Evolutionary conservation across 2,888 invertebrate species (phyloP).

Genomic region (Agonum fuliginosum): DNA sequence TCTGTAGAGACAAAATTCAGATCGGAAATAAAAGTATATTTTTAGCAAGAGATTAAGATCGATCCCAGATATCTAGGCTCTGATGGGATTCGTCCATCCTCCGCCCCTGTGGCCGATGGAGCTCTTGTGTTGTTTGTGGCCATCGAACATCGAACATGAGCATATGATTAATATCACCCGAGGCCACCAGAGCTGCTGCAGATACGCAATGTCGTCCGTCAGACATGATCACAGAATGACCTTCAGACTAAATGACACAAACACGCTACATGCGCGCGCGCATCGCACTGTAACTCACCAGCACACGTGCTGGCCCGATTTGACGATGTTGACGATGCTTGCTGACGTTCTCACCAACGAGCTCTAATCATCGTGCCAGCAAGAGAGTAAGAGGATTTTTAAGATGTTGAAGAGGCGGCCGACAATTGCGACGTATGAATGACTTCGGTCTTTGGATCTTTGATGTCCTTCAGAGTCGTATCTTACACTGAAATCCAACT

Average conservation of each 20-base stretch:
- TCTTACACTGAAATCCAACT: too few relatives aligned
- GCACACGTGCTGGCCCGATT: conserved; percentile 23
- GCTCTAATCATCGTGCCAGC: conserved; percentile 9
- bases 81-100: too few relatives aligned
- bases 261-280: conserved; percentile 20
- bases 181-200: conserved; percentile 30
- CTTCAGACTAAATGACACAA: conserved; percentile 52
- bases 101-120: neutral
- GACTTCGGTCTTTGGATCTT: too few relatives aligned
- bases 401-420: neutral
- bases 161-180: conserved; percentile 45
- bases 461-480: too few relatives aligned
- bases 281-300: neutral
- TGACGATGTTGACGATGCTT: conserved; percentile 15
- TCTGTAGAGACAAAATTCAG: too few relatives aligned
- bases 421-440: too few relatives aligned
- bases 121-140: conserved; percentile 8
- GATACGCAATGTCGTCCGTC: conserved; percentile 15
- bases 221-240: conserved; percentile 49
- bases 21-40: too few relatives aligned
- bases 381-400: neutral
- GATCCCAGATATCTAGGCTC: too few relatives aligned
- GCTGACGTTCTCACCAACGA: neutral
- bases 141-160: conserved; percentile 8
- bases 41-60: too few relatives aligned